Percentiles rank a stretch among this genome's conserved stretches.
These are phyloP conservation scores for Desmophyllum pertusum DNA, from an alignment of 92 coral and sea anemone species.

Conservation along the genomic window DNA sequence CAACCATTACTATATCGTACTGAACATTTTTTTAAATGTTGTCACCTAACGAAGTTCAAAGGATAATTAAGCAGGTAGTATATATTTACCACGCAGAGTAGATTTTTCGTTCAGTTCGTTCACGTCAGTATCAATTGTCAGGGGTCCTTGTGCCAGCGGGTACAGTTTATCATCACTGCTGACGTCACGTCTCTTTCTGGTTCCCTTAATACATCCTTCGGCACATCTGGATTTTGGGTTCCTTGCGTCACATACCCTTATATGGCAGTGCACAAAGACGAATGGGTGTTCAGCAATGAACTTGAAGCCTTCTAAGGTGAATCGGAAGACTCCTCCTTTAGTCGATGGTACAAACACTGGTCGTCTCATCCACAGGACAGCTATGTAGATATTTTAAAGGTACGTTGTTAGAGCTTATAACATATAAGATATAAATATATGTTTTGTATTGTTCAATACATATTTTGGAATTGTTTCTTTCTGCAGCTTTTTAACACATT, in stretches of 20 bases:
- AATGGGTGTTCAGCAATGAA: slow-evolving; percentile 30
- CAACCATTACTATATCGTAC: no score
- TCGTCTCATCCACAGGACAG: slow-evolving; percentile 17
- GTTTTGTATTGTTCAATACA: no score
- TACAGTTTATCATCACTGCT: slow-evolving; percentile 20
- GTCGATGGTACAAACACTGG: not conserved
- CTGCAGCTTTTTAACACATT: no score
- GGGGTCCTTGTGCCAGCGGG: slow-evolving; percentile 28
- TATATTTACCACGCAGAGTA: not conserved
- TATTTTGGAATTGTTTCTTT: no score
- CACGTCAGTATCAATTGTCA: not conserved
- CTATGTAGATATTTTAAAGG: not conserved
- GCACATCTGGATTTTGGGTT: slow-evolving; percentile 24
- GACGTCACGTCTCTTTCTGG: slow-evolving; percentile 13
- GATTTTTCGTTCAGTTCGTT: not conserved
- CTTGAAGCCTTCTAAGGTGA: slow-evolving; percentile 1
- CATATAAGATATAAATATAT: no score
- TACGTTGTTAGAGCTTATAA: no score
- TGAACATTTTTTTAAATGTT: no score
- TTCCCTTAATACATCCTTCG: slow-evolving; percentile 12
- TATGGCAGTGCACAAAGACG: slow-evolving; percentile 33
- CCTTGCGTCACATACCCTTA: slow-evolving; percentile 22
- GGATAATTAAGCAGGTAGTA: no score
- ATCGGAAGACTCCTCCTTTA: not conserved
- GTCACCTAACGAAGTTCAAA: no score